Evolutionary conservation across 2,888 invertebrate species (phyloP), one percentile per base, ranked within the genome.

Genomic region (Brenthis ino): DNA sequence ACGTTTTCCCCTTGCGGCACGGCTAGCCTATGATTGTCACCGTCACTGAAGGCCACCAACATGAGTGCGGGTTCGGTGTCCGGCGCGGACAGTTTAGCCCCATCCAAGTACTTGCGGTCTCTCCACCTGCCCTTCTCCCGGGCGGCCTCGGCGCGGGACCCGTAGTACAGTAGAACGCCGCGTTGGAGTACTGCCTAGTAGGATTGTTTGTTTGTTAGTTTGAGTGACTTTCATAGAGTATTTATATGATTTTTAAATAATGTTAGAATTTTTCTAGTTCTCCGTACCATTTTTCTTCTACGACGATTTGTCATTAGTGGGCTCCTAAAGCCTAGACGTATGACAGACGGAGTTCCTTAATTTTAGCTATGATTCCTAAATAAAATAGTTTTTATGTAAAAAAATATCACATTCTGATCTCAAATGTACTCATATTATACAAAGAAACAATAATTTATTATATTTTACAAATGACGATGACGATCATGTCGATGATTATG

Each of bases 61-160:
- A 95, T 81, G 2, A 93, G 86, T 20, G 93, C 91, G 16, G 90
- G 88, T 72, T 94, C 93, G 6, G 84, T 75, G 64, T 80, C 85
- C 6, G 93, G 82, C 2, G 93, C 87, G 37, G 84, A 75, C 1
- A 95, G 83, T 43, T 86, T 81, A 6, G 95, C 95, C 12, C 93
- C 94, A 86, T 96, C 95, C 55, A 95, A 85, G 87, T 95, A 95
- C 84, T 95, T 95, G 79, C 94, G 94, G 33, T 93, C 93, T 75
- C 94, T 93, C 76, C 93, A 89, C 4, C 94, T 93, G 0, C 93
- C 91, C 1, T 91, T 89, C 3, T 78, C 94, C 2, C 94, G 91
- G 1, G 94, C 94, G 3, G 95, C 95, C 79, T 95, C 95, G 0
- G 94, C 95, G 24, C 95, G 90, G 0, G 88, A 93, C 51, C 89